Evolutionary conservation across 2,888 invertebrate species (phyloP), one percentile per base, ranked within the genome.

Genomic region (Megamerina dolium): DNA sequence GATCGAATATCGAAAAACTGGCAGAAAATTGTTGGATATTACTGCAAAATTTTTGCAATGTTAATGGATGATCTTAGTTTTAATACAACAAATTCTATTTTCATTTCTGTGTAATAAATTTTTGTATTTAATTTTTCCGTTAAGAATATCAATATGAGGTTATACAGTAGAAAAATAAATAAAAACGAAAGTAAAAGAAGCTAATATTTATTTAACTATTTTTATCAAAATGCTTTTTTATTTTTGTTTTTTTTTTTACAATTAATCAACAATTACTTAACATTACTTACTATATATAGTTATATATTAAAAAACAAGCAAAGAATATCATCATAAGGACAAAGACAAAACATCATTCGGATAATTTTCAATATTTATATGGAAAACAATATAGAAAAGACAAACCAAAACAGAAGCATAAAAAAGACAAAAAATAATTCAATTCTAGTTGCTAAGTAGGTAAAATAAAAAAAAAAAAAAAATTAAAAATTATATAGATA

Each of bases 131-230:
- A n/a, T n/a, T n/a, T n/a, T n/a, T n/a, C n/a, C n/a, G n/a, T n/a
- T n/a, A n/a, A n/a, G n/a, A n/a, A n/a, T n/a, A n/a, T n/a, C n/a
- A n/a, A n/a, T n/a, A n/a, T n/a, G n/a, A n/a, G n/a, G n/a, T n/a
- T n/a, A n/a, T n/a, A n/a, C n/a, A n/a, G n/a, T n/a, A n/a, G n/a
- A n/a, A n/a, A n/a, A n/a, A n/a, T n/a, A n/a, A n/a, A n/a, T n/a
- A n/a, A n/a, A n/a, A n/a, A 45, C 30, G 43, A 50, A 54, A 54
- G 52, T 49, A 52, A n/a, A 46, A 53, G 53, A 53, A 53, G 53
- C 53, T 53, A 53, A 47, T 51, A 50, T 46, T 49, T 46, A 47
- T 47, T 41, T 46, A 36, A n/a, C n/a, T n/a, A n/a, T n/a, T n/a
- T n/a, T n/a, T n/a, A n/a, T n/a, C n/a, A n/a, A n/a, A n/a, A n/a